Evolutionary conservation across 2,888 invertebrate genomes (phyloP).

Genomic region (Pyrrhopygopsis socrates): DNA sequence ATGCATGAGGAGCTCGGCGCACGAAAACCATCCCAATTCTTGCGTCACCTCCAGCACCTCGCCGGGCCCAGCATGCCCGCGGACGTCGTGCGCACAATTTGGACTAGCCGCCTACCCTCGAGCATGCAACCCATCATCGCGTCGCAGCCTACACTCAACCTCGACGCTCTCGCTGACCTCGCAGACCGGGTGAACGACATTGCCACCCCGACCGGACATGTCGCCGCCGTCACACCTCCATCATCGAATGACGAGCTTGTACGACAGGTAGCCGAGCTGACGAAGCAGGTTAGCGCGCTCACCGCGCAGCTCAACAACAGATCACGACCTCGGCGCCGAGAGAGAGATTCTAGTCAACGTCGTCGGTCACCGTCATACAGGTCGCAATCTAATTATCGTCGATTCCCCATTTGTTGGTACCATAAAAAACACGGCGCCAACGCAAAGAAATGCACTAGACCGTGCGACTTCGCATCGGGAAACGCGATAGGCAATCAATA

Average conservation of each 20-base stretch:
- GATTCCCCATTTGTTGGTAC: constrained; percentile 75
- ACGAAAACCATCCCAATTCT: constrained; percentile 27
- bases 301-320: neutral
- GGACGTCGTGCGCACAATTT: neutral
- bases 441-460: constrained; percentile 60
- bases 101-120: neutral
- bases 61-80: neutral
- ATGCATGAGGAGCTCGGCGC: constrained; percentile 9
- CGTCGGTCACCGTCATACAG: too few relatives aligned
- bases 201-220: neutral
- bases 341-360: neutral
- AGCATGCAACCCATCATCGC: neutral
- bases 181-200: neutral
- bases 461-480: constrained; percentile 63
- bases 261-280: neutral
- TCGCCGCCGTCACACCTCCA: neutral
- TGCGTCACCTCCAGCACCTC: neutral
- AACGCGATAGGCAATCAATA: constrained; percentile 80
- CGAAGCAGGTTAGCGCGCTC: neutral
- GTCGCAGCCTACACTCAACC: neutral
- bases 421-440: constrained; percentile 58
- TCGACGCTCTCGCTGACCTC: neutral
- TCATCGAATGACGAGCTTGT: neutral
- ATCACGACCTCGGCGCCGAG: neutral
- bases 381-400: neutral